Evolutionary conservation across 2,797 vertebrate genomes (phyloP).

Genomic region (Chromis chromis): DNA sequence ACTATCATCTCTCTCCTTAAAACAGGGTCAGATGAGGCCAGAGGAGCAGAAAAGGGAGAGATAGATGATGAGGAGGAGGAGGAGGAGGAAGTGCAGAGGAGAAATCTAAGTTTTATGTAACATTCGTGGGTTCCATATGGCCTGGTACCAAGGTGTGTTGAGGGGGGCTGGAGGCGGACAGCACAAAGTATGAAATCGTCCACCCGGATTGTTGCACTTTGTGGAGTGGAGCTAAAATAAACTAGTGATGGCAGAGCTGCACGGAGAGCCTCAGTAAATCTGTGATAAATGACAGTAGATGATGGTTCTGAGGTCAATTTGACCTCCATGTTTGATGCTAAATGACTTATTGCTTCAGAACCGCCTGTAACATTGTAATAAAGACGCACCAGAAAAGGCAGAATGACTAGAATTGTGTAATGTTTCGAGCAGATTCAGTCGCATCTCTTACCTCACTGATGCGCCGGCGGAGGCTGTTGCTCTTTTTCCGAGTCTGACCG

Average conservation of each 20-base stretch:
- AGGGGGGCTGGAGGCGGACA: conserved; percentile 27
- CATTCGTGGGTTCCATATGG: conserved; percentile 45
- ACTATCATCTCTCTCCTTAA: not conserved
- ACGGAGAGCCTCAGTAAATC: not conserved
- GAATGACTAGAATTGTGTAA: not conserved
- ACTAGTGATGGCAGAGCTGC: not conserved
- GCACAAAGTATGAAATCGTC: conserved; percentile 32
- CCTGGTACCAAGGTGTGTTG: conserved; percentile 15
- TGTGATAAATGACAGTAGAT: not conserved
- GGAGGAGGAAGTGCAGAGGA: conserved; percentile 27
- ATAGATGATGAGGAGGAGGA: conserved; percentile 10
- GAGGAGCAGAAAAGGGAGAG: not conserved
- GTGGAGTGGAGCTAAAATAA: not conserved
- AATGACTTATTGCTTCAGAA: not conserved
- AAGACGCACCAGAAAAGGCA: not conserved
- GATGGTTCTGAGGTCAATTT: not conserved
- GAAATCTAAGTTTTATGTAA: conserved; percentile 77
- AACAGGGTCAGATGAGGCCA: conserved; percentile 33
- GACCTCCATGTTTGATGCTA: not conserved
- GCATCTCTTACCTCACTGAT: conserved; percentile 76
- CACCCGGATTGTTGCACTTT: conserved; percentile 25
- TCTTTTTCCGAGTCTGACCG: conserved; percentile 64
- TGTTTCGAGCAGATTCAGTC: conserved; percentile 7
- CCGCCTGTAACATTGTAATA: not conserved
- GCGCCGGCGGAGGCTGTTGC: conserved; percentile 75